phyloP scores from a whole-genome alignment of 1,140 invertebrate genomes.

The Sinonovacula constricta region DNA sequence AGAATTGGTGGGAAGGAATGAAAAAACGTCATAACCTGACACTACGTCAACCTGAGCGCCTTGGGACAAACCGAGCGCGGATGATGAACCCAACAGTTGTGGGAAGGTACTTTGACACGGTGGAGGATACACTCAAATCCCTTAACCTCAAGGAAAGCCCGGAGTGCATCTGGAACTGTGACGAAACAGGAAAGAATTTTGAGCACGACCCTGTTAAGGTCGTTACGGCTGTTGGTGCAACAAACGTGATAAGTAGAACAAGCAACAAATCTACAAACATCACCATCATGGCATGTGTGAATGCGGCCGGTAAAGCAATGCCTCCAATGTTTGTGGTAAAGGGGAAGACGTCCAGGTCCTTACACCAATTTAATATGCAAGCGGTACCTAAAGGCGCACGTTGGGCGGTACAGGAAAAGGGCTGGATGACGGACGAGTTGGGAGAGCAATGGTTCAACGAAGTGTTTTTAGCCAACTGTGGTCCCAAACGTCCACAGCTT shows the following conservation, averaged over 20 bases:
- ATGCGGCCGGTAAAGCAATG: slow-evolving; percentile 20
- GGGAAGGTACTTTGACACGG: slow-evolving; percentile 34
- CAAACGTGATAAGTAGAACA: slow-evolving; percentile 12
- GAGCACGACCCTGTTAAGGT: slow-evolving; percentile 19
- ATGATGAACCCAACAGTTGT: slow-evolving; percentile 40
- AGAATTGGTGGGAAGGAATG: too few species aligned
- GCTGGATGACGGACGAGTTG: too few species aligned
- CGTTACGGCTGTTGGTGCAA: slow-evolving; percentile 6
- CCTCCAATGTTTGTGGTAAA: slow-evolving; percentile 45
- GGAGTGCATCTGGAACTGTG: slow-evolving; percentile 39
- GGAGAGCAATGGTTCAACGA: slow-evolving; percentile 34
- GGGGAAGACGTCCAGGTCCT: slow-evolving; percentile 36
- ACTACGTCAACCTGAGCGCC: too few species aligned
- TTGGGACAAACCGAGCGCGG: neutral
- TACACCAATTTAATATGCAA: too few species aligned
- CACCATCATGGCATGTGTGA: slow-evolving; percentile 28
- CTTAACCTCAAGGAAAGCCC: slow-evolving; percentile 26
- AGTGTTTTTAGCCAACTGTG: too few species aligned
- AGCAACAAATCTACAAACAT: slow-evolving; percentile 3
- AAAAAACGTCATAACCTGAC: slow-evolving; percentile 1
- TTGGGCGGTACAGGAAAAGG: too few species aligned
- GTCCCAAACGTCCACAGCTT: too few species aligned
- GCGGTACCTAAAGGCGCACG: slow-evolving; percentile 17
- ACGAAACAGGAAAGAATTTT: slow-evolving; percentile 24
- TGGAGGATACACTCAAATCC: neutral